Conservation (phyloP, 2,797 vertebrate species). For the Arnoldichthys spilopterus region DNA sequence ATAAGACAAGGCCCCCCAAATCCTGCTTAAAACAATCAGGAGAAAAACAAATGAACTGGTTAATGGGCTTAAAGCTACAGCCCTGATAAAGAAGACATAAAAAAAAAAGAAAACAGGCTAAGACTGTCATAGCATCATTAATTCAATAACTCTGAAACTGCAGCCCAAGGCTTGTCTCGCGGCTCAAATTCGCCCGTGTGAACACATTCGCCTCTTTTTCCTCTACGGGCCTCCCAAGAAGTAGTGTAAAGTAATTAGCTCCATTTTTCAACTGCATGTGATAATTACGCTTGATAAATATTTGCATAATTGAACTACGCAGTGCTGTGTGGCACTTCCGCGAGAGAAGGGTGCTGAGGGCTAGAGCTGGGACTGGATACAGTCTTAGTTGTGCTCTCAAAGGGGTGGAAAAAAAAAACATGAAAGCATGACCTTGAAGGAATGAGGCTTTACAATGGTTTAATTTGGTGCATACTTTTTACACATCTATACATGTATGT, state of each 20-base stretch:
- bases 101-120: background rate
- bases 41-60: background rate
- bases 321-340: conserved; percentile 12
- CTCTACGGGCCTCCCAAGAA: conserved; percentile 13
- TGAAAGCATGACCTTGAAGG: background rate
- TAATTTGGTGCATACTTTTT: background rate
- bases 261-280: conserved; percentile 45
- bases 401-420: background rate
- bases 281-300: conserved; percentile 57
- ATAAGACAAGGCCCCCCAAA: background rate
- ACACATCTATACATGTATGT: no score
- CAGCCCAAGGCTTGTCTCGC: background rate
- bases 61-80: background rate
- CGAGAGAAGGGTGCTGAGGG: background rate
- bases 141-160: conserved; percentile 1
- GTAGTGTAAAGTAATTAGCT: conserved; percentile 48
- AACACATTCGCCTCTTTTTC: background rate
- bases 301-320: conserved; percentile 45
- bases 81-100: conserved; percentile 14
- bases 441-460: background rate
- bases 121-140: conserved; percentile 6
- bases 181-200: background rate
- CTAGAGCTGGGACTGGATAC: background rate
- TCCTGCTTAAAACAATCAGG: background rate
- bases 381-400: background rate